Conservation (phyloP, 1,140 invertebrate species). For the Sesamia nonagrioides region DNA sequence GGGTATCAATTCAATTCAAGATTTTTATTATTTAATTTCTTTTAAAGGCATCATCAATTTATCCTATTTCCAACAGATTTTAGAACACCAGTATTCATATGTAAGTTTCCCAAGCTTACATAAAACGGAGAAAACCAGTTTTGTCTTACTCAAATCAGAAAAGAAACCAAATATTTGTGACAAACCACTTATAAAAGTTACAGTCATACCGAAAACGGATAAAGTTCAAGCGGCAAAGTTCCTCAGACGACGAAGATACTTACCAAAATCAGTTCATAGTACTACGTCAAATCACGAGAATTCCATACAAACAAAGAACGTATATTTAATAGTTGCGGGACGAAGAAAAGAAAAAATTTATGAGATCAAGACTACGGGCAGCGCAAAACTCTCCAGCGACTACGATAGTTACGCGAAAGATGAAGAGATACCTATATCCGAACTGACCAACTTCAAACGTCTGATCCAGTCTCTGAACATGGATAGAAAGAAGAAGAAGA, state of each 20-base stretch:
- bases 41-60: background rate
- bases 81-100: slow-evolving; percentile 47
- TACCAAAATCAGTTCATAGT: slow-evolving; percentile 59
- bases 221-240: slow-evolving; percentile 58
- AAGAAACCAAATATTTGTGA: slow-evolving; percentile 31
- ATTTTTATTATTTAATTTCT: background rate
- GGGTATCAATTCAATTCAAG: too few species aligned
- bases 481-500: slow-evolving; percentile 65
- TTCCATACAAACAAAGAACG: slow-evolving; percentile 59
- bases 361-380: slow-evolving; percentile 68
- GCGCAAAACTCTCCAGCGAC: slow-evolving; percentile 59
- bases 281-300: slow-evolving; percentile 67
- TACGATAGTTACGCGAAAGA: slow-evolving; percentile 53
- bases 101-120: slow-evolving; percentile 48
- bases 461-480: slow-evolving; percentile 69
- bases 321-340: slow-evolving; percentile 58
- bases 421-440: slow-evolving; percentile 59
- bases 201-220: slow-evolving; percentile 66
- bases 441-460: slow-evolving; percentile 60
- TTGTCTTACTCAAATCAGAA: background rate
- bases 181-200: slow-evolving; percentile 71
- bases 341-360: slow-evolving; percentile 65
- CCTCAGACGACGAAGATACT: slow-evolving; percentile 56
- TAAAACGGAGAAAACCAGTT: background rate
- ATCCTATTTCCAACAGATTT: slow-evolving; percentile 40